These are phyloP conservation scores for Tragelaphus eurycerus DNA, from an alignment of 2,797 vertebrate species.

Conservation along the genomic window DNA sequence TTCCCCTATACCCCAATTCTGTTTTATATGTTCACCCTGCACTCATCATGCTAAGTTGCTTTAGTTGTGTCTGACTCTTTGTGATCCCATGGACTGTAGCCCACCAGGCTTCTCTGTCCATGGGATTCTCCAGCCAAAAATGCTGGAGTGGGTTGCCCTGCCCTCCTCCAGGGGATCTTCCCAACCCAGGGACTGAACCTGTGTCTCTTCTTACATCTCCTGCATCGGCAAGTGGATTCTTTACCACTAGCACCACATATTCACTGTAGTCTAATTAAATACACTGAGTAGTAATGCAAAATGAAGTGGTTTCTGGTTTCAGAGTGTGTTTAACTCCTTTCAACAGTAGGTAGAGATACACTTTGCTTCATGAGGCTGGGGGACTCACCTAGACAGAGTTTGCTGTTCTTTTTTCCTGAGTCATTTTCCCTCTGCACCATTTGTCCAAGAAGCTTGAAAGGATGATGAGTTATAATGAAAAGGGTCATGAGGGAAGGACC, in stretches of 20 bases:
- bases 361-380: background rate
- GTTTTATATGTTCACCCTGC: background rate
- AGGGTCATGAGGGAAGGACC: slow-evolving; percentile 44
- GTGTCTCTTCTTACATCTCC: background rate
- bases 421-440: background rate
- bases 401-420: background rate
- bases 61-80: background rate
- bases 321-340: background rate
- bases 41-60: background rate
- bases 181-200: background rate
- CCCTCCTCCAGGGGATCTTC: background rate
- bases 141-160: background rate
- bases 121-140: background rate
- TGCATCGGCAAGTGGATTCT: background rate
- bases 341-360: background rate
- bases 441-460: background rate
- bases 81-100: background rate
- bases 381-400: background rate
- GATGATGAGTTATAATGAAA: background rate
- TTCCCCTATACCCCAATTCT: background rate
- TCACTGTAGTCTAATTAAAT: background rate
- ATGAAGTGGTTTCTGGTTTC: slow-evolving; percentile 29
- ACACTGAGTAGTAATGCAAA: background rate
- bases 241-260: background rate
- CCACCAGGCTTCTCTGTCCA: background rate